Conservation (phyloP, 30 jellyfish, hydroid and myxozoan genomes). For the Nemopilema nomurai region DNA sequence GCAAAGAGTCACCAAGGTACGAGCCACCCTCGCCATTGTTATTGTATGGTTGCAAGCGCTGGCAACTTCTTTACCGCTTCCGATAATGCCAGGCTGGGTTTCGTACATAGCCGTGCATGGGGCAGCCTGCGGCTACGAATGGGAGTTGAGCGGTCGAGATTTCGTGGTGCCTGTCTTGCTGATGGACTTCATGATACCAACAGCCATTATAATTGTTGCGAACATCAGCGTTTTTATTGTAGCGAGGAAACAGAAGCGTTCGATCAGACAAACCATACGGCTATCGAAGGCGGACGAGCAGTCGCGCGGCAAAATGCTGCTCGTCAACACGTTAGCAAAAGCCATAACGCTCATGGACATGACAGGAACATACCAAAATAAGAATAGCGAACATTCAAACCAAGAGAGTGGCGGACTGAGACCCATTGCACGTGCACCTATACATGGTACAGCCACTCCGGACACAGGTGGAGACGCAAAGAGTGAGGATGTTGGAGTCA, state of each 20-base stretch:
- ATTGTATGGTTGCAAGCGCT: constrained; percentile 18
- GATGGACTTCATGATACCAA: background rate
- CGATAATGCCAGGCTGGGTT: constrained; percentile 16
- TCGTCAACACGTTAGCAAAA: constrained; percentile 13
- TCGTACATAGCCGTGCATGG: constrained; percentile 9
- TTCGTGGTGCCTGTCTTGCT: background rate
- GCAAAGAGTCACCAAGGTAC: background rate
- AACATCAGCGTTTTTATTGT: constrained; percentile 16
- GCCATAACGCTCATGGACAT: constrained; percentile 21
- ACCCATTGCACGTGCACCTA: background rate
- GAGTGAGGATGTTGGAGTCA: too few species aligned
- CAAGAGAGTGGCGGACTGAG: background rate
- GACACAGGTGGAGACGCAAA: background rate
- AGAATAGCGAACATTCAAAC: background rate
- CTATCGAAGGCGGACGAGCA: background rate
- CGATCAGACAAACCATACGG: constrained; percentile 4
- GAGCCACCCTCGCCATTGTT: background rate
- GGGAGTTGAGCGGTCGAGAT: constrained; percentile 2
- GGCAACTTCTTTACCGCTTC: background rate
- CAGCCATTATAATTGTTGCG: background rate
- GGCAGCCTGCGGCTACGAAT: constrained; percentile 23
- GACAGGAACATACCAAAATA: background rate
- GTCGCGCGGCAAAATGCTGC: constrained; percentile 9
- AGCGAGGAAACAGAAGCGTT: constrained; percentile 21
- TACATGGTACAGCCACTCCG: background rate